Evolutionary conservation across 2,113 vertebrate genomes (phyloP), one percentile per base, ranked within the genome.

Genomic region (Xerus inauris): DNA sequence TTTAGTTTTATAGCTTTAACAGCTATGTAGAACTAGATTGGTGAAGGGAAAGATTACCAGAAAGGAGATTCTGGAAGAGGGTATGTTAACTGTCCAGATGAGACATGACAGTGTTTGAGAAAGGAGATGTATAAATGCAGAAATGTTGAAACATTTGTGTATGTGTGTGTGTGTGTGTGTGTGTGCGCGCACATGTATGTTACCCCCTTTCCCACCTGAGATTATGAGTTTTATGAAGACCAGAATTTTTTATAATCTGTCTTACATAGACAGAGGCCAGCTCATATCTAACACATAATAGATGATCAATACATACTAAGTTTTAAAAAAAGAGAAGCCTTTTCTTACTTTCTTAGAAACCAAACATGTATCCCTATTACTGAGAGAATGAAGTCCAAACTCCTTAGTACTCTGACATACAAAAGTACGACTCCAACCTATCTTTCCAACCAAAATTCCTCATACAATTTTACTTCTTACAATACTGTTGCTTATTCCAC

Each of bases 201-300:
- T 10, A 77, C 0, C 6, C 1, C 8, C 12, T 49, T 19, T 1
- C 6, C 13, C 7, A 26, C 4, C 26, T 81, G 59, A 80, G 6
- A 71, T 24, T 38, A 26, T 65, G 24, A 81, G 14, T 12, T 54
- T 69, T 35, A 0, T 73, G 30, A 93, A 89, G 76, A 94, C 2
- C 2, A 65, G 40, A 4, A 45, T 62, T 11, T 13, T 93, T 42
- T 8, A 40, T 65, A 88, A 51, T 87, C 94, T n/a, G 30, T 79
- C 13, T 72, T 79, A 83, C 6, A 49, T 9, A 80, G 6, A 76
- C 5, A 95, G 26, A 92, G 20, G 1, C 42, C 16, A 69, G 40
- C 6, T 93, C 51, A 67, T 4, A 79, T 0, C 1, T 57, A 28
- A 42, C 4, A 64, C 4, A 62, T 3, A 83, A 64, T 38, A 65